These are phyloP conservation scores for Sussaba pulchella DNA, from an alignment of 2,888 invertebrate genomes.

Conservation along the genomic window DNA sequence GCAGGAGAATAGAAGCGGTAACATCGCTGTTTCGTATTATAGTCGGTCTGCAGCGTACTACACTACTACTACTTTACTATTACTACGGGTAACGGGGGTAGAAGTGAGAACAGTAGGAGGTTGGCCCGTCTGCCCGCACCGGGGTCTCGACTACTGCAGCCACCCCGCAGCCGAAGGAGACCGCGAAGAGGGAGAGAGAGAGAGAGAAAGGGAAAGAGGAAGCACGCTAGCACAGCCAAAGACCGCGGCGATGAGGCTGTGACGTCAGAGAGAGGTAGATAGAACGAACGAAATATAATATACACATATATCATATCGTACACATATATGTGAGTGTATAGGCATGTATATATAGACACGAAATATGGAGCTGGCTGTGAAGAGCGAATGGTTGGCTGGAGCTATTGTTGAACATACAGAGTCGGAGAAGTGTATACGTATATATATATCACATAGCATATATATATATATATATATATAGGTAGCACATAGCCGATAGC, in stretches of 20 bases:
- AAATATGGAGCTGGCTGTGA: constrained; percentile 36
- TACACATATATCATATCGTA: constrained; percentile 42
- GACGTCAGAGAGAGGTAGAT: constrained; percentile 56
- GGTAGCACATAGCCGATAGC: background rate
- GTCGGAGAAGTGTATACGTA: constrained; percentile 4
- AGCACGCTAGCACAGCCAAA: background rate
- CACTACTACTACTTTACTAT: constrained; percentile 38
- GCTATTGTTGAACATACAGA: constrained; percentile 56
- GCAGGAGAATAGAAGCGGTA: background rate
- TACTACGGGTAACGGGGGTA: constrained; percentile 2
- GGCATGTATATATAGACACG: constrained; percentile 8
- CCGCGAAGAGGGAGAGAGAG: constrained; percentile 10
- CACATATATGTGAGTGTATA: background rate
- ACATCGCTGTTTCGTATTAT: constrained; percentile 27
- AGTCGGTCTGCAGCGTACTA: constrained; percentile 11
- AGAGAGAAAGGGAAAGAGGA: background rate
- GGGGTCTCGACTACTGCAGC: constrained; percentile 53
- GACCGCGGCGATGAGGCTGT: constrained; percentile 40
- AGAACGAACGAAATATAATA: constrained; percentile 55
- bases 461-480: constrained; percentile 15
- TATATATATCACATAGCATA: no score
- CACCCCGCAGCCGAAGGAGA: constrained; percentile 7
- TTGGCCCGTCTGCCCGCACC: constrained; percentile 50
- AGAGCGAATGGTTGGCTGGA: constrained; percentile 58
- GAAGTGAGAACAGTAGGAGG: constrained; percentile 20